phyloP scores from a whole-genome alignment of 2,888 invertebrate species.

The Herminia tarsipennalis region DNA sequence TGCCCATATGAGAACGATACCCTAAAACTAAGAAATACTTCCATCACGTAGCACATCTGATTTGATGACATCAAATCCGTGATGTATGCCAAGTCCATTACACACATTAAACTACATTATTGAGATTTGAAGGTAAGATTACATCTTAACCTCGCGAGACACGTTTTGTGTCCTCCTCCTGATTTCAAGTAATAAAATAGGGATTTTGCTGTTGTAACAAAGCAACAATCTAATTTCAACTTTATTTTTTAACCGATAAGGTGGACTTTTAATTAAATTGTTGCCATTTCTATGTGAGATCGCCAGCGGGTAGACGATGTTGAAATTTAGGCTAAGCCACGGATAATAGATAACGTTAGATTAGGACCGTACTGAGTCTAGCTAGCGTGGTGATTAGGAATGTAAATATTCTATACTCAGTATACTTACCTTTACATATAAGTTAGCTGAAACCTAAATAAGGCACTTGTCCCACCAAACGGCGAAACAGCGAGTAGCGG shows the following conservation, averaged over 20 bases:
- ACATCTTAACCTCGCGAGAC: slow-evolving; percentile 24
- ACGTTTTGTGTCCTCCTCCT: slow-evolving; percentile 24
- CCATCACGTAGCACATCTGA: too few species aligned
- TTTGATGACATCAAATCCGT: too few species aligned
- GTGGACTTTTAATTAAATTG: slow-evolving; percentile 7
- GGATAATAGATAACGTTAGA: slow-evolving; percentile 44
- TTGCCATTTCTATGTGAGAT: slow-evolving; percentile 24
- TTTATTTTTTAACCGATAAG: neutral
- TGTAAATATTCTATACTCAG: too few species aligned
- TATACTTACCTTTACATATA: too few species aligned
- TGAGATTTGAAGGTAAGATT: slow-evolving; percentile 28
- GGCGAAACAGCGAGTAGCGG: too few species aligned
- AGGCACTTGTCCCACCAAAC: too few species aligned
- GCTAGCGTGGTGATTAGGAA: slow-evolving; percentile 27
- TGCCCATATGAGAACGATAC: neutral
- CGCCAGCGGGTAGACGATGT: slow-evolving; percentile 18
- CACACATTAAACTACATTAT: slow-evolving; percentile 10
- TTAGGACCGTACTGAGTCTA: slow-evolving; percentile 17
- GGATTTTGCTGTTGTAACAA: slow-evolving; percentile 25
- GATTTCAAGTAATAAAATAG: slow-evolving; percentile 37
- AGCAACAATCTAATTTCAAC: slow-evolving; percentile 8
- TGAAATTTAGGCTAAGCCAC: slow-evolving; percentile 34
- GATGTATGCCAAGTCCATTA: slow-evolving; percentile 14
- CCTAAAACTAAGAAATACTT: slow-evolving; percentile 1
- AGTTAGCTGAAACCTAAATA: too few species aligned